These are phyloP conservation scores for Mesembrinibis cayennensis DNA, from an alignment of 2,113 vertebrate species.

Conservation along the genomic window DNA sequence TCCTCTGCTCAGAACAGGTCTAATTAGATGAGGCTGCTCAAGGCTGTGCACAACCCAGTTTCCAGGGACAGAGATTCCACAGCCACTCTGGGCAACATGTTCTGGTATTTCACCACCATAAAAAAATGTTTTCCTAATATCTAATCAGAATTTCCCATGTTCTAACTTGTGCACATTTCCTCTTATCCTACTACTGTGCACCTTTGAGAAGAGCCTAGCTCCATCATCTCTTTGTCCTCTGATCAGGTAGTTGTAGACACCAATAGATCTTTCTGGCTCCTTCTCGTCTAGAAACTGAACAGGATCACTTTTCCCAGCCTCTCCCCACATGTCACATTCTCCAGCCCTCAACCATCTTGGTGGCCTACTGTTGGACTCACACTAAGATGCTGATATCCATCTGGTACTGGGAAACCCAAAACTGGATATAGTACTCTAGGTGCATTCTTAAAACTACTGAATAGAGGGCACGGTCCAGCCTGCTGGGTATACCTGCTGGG, in stretches of 20 bases:
- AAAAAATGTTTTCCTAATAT: not conserved
- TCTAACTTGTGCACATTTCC: not conserved
- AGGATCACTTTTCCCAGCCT: not conserved
- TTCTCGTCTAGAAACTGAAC: not conserved
- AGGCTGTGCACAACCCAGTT: not conserved
- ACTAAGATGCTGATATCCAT: not conserved
- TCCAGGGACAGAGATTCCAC: not conserved
- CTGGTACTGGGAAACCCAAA: not conserved
- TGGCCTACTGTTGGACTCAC: not conserved
- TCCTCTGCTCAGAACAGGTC: not conserved
- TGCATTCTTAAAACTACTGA: not conserved
- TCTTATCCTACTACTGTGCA: not conserved
- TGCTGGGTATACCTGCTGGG: not conserved
- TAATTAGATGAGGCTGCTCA: not conserved
- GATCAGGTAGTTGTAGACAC: not conserved
- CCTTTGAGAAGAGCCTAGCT: not conserved
- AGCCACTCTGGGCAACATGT: rapidly evolving
- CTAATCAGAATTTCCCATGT: not conserved
- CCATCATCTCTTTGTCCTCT: not conserved
- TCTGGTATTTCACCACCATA: not conserved
- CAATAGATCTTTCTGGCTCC: not conserved
- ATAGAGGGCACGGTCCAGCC: not conserved
- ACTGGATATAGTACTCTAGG: not conserved
- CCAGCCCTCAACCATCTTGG: not conserved
- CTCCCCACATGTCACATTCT: not conserved